Percentiles rank a stretch among this genome's conserved stretches.
Conservation (phyloP, 2,797 vertebrate species). For the Acanthurus tractus region DNA sequence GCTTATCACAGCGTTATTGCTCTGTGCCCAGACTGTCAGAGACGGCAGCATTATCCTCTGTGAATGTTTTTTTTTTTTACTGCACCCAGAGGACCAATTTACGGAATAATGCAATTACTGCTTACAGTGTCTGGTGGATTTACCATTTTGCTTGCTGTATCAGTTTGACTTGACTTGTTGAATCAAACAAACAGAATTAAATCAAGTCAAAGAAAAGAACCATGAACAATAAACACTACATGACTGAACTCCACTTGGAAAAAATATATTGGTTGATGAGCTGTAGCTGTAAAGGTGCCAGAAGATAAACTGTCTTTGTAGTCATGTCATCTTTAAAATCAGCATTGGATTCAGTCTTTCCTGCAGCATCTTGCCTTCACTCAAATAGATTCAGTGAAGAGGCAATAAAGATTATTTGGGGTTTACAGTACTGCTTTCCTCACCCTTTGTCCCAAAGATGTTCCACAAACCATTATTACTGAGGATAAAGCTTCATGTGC, state of each 20-base stretch:
- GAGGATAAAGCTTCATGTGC: not conserved
- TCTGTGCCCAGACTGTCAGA: conserved; percentile 32
- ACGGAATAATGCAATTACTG: conserved; percentile 41
- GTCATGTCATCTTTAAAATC: too few species aligned
- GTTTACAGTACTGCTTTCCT: not conserved
- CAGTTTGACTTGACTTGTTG: not conserved
- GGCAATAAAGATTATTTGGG: too few species aligned
- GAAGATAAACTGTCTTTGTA: too few species aligned
- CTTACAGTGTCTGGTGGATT: conserved; percentile 20
- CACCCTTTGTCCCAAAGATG: not conserved
- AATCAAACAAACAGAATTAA: too few species aligned
- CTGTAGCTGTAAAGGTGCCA: too few species aligned
- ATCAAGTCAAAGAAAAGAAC: too few species aligned
- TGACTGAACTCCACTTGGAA: too few species aligned
- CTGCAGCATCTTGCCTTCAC: not conserved
- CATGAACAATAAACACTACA: too few species aligned
- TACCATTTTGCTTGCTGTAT: conserved; percentile 12
- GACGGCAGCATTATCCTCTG: conserved; percentile 39
- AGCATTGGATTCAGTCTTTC: too few species aligned
- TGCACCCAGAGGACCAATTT: conserved; percentile 47
- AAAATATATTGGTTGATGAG: too few species aligned
- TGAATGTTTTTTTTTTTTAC: conserved; percentile 41
- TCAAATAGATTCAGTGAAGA: not conserved
- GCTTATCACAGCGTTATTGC: conserved; percentile 35
- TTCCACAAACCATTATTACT: not conserved